Conservation (phyloP, 2,888 invertebrate species). For the Drosophila mercatorum region DNA sequence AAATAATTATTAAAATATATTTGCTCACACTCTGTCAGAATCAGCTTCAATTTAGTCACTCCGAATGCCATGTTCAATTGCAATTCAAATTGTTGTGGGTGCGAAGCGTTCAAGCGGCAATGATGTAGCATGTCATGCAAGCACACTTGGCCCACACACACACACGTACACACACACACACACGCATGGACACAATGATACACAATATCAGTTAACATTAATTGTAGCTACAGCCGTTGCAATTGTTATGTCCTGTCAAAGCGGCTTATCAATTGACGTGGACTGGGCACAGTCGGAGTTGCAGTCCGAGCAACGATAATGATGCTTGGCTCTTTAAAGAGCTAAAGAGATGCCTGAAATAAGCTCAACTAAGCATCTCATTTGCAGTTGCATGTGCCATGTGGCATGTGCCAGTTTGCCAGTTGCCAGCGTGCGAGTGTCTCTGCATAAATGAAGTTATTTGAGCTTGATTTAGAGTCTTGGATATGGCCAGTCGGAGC, state of each 20-base stretch:
- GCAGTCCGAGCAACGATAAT: neutral
- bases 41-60: neutral
- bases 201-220: conserved; percentile 34
- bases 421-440: conserved; percentile 2
- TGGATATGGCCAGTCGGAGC: neutral
- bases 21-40: neutral
- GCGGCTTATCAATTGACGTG: neutral
- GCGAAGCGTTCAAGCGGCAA: conserved; percentile 14
- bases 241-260: conserved; percentile 42
- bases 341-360: conserved; percentile 1
- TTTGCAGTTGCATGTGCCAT: conserved; percentile 11
- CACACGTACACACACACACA: neutral
- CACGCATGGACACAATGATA: neutral
- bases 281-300: neutral
- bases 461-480: no score
- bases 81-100: conserved; percentile 1
- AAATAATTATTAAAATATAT: neutral
- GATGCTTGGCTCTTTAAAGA: neutral
- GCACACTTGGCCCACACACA: conserved; percentile 15
- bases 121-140: conserved; percentile 48
- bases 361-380: conserved; percentile 15
- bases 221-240: conserved; percentile 37
- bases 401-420: neutral
- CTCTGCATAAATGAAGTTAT: neutral
- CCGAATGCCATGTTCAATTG: conserved; percentile 1